Percentiles rank a stretch among this genome's conserved stretches.
phyloP scores from a whole-genome alignment of 2,797 vertebrate genomes.

The Platalea minor region DNA sequence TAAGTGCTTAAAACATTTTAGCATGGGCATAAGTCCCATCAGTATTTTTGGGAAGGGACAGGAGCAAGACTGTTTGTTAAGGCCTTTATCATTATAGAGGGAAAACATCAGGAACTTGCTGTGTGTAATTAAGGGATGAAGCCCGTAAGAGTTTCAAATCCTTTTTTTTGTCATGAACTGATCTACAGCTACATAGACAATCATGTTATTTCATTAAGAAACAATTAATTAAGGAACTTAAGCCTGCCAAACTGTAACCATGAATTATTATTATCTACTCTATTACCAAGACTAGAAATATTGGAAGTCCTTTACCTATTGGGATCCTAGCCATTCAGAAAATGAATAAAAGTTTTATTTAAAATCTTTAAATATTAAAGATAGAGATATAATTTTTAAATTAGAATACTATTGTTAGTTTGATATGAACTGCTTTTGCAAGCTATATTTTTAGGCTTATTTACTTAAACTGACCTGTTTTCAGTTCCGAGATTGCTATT shows the following conservation, averaged over 20 bases:
- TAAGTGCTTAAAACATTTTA: not conserved
- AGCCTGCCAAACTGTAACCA: not conserved
- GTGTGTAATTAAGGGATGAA: conserved; percentile 49
- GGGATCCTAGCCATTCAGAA: not conserved
- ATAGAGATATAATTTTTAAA: not conserved
- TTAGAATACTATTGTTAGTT: not conserved
- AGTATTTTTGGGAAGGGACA: not conserved
- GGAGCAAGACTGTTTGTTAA: not conserved
- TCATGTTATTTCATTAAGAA: not conserved
- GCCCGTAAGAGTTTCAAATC: not conserved
- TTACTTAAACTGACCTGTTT: conserved; percentile 31
- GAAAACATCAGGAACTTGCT: not conserved
- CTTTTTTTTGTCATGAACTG: conserved; percentile 29
- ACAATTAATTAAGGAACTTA: not conserved
- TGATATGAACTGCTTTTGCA: not conserved
- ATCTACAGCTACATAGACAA: not conserved
- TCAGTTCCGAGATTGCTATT: not conserved
- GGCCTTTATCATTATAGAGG: not conserved
- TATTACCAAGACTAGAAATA: not conserved
- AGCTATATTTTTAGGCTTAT: not conserved
- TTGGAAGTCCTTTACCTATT: conserved; percentile 10
- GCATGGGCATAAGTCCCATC: not conserved
- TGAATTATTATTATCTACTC: not conserved
- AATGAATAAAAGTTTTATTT: conserved; percentile 31
- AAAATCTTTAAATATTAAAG: not conserved